These are phyloP conservation scores for Lepidurus apus DNA, from an alignment of 1,140 invertebrate genomes.

Conservation along the genomic window DNA sequence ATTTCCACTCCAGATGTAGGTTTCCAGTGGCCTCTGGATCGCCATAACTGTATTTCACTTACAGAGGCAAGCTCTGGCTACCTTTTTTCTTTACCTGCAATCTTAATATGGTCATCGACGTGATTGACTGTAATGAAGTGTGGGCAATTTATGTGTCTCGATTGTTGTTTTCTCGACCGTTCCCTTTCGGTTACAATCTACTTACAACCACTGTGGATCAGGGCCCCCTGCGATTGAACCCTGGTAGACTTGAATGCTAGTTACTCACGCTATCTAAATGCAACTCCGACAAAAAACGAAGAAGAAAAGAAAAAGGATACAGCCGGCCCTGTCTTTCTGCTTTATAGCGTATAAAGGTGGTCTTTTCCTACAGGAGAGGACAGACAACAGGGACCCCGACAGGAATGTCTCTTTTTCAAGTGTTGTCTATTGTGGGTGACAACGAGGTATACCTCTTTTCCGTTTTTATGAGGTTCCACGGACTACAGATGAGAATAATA, in stretches of 20 bases:
- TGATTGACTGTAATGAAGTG: conserved; percentile 5
- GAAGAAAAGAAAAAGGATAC: background rate
- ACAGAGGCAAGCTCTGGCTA: background rate
- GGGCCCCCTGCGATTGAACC: background rate
- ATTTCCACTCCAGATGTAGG: no score
- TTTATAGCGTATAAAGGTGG: background rate
- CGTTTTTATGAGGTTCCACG: background rate
- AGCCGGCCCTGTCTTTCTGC: background rate
- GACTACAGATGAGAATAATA: conserved; percentile 3
- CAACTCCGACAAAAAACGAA: background rate
- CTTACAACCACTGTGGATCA: background rate
- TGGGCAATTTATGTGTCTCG: background rate
- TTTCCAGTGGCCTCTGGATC: background rate
- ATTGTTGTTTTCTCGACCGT: background rate
- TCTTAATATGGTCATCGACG: conserved; percentile 21
- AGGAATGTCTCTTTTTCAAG: background rate
- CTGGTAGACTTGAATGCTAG: background rate
- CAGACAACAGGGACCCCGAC: background rate
- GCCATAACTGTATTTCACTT: background rate
- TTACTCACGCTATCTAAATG: background rate
- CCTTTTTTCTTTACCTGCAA: background rate
- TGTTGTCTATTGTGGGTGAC: conserved; percentile 14
- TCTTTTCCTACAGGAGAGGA: background rate
- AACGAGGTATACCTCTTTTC: background rate
- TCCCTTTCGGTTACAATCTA: background rate